A percentile compares a stretch with the other conserved stretches of the same genome.
These are phyloP conservation scores for Pristionchus fissidentatus DNA, from an alignment of 2,888 invertebrate genomes.

Conservation along the genomic window DNA sequence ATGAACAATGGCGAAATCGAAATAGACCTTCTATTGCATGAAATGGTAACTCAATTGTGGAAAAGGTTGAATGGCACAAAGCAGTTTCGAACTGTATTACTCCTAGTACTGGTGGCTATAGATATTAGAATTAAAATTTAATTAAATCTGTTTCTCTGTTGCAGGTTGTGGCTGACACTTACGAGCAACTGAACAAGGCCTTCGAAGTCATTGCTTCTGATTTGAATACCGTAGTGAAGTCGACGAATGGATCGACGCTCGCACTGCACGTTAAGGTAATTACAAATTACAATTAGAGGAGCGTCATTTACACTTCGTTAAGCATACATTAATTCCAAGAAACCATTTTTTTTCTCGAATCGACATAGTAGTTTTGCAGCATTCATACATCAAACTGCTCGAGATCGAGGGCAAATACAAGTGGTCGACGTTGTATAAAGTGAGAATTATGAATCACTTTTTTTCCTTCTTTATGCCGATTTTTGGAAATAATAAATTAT, in stretches of 20 bases:
- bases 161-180: background rate
- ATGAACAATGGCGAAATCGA: no score
- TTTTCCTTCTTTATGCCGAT: background rate
- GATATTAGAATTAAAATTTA: background rate
- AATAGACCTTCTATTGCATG: no score
- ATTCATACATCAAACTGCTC: slow-evolving; percentile 6
- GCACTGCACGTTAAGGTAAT: background rate
- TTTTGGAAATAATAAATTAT: no score
- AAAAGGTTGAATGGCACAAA: no score
- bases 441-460: background rate
- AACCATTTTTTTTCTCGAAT: no score
- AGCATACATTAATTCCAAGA: no score
- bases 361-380: no score
- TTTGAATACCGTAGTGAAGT: background rate
- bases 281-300: background rate
- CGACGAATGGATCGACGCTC: background rate
- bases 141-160: no score
- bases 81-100: no score
- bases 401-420: slow-evolving; percentile 24
- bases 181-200: background rate
- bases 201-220: background rate
- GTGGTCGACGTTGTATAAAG: background rate
- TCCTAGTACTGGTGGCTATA: background rate
- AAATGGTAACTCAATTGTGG: no score
- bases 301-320: background rate